Conservation (phyloP, 1,140 invertebrate genomes). For the Psix sp. region DNA sequence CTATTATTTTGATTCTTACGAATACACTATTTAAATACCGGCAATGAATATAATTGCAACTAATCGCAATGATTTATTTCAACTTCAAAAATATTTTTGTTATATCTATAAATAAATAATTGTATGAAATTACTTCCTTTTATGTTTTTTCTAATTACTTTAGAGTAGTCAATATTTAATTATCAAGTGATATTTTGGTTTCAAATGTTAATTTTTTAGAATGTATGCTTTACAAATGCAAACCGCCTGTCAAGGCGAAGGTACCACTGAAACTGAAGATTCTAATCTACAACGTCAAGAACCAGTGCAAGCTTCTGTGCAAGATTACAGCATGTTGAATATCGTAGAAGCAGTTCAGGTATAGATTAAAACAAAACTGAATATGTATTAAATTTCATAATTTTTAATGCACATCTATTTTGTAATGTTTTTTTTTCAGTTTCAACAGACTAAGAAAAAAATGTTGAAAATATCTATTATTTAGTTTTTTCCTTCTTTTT, state of each 20-base stretch:
- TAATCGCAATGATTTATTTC: too few relatives aligned
- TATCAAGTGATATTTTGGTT: too few relatives aligned
- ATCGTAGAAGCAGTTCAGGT: slow-evolving; percentile 96
- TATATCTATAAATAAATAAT: too few relatives aligned
- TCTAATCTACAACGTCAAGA: slow-evolving; percentile 71
- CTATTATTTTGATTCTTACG: slow-evolving; percentile 11
- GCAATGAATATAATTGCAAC: too few relatives aligned
- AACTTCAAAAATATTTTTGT: too few relatives aligned
- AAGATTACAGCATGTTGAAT: slow-evolving; percentile 91
- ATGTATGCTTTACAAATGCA: slow-evolving; percentile 76
- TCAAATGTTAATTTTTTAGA: too few relatives aligned
- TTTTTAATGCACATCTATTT: background rate
- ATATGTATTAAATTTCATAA: slow-evolving; percentile 4
- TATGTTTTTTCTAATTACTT: too few relatives aligned
- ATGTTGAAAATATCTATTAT: slow-evolving; percentile 3
- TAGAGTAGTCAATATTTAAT: too few relatives aligned
- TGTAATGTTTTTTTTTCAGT: too few relatives aligned
- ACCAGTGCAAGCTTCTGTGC: slow-evolving; percentile 69
- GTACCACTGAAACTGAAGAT: slow-evolving; percentile 68
- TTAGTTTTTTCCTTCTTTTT: background rate
- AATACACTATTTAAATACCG: background rate
- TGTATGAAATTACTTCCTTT: too few relatives aligned
- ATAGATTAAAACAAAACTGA: slow-evolving; percentile 58
- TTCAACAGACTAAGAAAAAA: too few relatives aligned
- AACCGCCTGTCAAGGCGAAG: slow-evolving; percentile 71